Evolutionary conservation across 1,140 invertebrate species (phyloP).

Genomic region (Ceratina australensis): DNA sequence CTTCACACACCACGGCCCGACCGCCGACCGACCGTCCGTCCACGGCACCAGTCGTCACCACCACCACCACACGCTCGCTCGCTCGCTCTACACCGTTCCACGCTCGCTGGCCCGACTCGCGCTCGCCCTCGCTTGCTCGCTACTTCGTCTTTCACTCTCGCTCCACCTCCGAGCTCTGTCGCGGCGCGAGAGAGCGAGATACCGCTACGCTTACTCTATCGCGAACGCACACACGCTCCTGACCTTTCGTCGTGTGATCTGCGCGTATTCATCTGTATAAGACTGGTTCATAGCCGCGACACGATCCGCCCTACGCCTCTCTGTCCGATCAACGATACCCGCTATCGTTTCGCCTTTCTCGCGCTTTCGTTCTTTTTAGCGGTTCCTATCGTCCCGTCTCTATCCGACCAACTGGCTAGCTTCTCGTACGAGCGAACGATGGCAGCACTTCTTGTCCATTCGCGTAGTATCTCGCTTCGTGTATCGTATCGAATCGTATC

Average conservation of each 20-base stretch:
- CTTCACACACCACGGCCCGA: slow-evolving; percentile 62
- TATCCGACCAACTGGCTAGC: not conserved
- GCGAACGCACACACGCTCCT: slow-evolving; percentile 35
- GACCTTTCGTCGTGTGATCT: slow-evolving; percentile 29
- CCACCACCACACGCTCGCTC: slow-evolving; percentile 62
- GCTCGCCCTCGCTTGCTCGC: slow-evolving; percentile 56
- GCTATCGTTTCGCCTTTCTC: not conserved
- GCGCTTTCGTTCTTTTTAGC: slow-evolving; percentile 26
- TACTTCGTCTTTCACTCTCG: slow-evolving; percentile 57
- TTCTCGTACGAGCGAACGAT: not conserved
- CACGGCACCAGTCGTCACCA: slow-evolving; percentile 70
- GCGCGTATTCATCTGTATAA: slow-evolving; percentile 50
- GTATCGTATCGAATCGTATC: slow-evolving; percentile 40
- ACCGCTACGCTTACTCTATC: slow-evolving; percentile 39
- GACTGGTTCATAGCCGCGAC: slow-evolving; percentile 27
- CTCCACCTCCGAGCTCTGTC: slow-evolving; percentile 42
- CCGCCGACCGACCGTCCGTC: slow-evolving; percentile 66
- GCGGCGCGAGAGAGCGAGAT: slow-evolving; percentile 37
- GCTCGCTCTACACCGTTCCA: slow-evolving; percentile 58
- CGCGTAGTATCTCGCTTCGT: slow-evolving; percentile 28
- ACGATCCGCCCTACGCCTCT: slow-evolving; percentile 6
- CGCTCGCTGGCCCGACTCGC: slow-evolving; percentile 56
- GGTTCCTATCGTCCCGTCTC: slow-evolving; percentile 21
- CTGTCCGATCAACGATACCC: not conserved
- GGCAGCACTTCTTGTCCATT: slow-evolving; percentile 14